Conservation (phyloP, 2,113 vertebrate species). For the Sceloporus tristichus region DNA sequence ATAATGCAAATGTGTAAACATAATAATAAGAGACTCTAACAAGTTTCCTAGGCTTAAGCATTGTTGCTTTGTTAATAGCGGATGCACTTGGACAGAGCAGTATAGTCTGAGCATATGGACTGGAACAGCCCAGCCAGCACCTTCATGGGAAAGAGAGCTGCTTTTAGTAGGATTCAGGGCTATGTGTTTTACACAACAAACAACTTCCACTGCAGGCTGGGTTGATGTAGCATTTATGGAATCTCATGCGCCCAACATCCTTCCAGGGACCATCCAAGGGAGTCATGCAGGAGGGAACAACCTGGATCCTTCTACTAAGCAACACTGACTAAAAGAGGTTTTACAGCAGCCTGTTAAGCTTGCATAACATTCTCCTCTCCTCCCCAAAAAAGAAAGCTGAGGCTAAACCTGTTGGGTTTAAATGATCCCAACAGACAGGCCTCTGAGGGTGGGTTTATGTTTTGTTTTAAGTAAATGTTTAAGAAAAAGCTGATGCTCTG, state of each 20-base stretch:
- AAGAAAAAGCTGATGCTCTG: not conserved
- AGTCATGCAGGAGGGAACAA: not conserved
- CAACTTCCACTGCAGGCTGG: not conserved
- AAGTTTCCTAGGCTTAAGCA: conserved; percentile 45
- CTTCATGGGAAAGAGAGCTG: not conserved
- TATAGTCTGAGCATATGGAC: conserved; percentile 41
- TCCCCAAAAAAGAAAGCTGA: not conserved
- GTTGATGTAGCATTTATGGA: too few relatives aligned
- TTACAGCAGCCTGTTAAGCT: not conserved
- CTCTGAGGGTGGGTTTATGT: too few relatives aligned
- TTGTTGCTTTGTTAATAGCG: conserved; percentile 64
- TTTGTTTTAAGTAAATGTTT: not conserved
- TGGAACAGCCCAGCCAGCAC: not conserved
- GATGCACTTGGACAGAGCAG: conserved; percentile 36
- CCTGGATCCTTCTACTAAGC: not conserved
- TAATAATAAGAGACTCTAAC: conserved; percentile 57
- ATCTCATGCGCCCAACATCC: not conserved
- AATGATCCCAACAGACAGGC: not conserved
- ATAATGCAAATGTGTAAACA: conserved; percentile 62
- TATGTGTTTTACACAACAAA: not conserved
- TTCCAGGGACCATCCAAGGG: not conserved
- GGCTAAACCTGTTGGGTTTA: too few relatives aligned
- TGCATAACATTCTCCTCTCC: not conserved
- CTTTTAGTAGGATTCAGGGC: not conserved
- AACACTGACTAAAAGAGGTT: not conserved